Base-by-base conservation (phyloP, 92 coral and sea anemone species). In the Parazoanthus swiftii region DNA sequence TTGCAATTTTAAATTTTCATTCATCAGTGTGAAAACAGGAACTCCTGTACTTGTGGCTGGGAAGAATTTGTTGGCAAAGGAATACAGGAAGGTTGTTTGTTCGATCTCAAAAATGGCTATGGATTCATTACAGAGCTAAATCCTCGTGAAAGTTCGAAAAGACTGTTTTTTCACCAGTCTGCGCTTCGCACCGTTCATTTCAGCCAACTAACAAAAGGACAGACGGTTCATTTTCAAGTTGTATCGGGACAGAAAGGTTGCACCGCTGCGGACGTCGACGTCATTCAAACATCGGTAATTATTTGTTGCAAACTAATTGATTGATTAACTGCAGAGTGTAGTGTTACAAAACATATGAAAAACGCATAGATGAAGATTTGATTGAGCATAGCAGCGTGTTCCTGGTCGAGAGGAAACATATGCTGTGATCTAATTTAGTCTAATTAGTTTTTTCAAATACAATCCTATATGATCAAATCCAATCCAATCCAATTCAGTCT, bases 71-170 rank as follows among this genome's bases (percentile, higher is more conserved):
- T 86, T 2, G 90, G 54, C 26, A 76, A 75, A 43, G 92, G 92
- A n/a, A 89, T 92, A 39, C 94, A 89, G 54, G 89, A 86, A 26
- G 94, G 94, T 11, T 90, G 21, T 14, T 43, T 92, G 39, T 85
- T 26, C 16, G 35, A 18, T 1, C 74, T 86, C 6, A 54, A 85
- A 8, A 54, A 9, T 42, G 54, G 74, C 42, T 86, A 58, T 86
- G 92, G 92, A 23, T 90, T 90, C 58, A 90, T 90, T 58, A 80
- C 90, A 35, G 88, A 74, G 46, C 26, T 44, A 15, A 25, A 21
- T 23, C 72, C 90, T 2, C 35, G 56, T 23, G 84, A 25, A 72
- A 18, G 54, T 9, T 72, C 73, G 14, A 86, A 48, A 54, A 67
- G 88, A 72, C 35, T 90, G 20, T 90, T n/a, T 76, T 90, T 90